Evolutionary conservation across 1,140 invertebrate species (phyloP).

Genomic region (Pogonomyrmex californicus): DNA sequence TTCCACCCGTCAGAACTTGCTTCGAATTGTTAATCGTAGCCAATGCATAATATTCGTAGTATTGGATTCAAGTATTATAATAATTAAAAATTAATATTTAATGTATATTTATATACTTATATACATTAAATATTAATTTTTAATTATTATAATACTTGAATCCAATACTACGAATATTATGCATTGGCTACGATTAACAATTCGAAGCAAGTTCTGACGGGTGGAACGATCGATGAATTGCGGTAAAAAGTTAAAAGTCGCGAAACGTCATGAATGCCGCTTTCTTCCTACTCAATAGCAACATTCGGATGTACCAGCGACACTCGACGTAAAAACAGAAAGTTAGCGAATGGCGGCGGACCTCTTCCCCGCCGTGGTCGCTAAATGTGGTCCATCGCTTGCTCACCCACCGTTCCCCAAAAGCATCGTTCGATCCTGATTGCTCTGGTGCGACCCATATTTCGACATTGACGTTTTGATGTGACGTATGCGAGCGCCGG

Average conservation of each 20-base stretch:
- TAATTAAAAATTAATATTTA: too few relatives aligned
- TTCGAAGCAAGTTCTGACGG: not conserved
- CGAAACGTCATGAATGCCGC: constrained; percentile 26
- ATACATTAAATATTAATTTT: too few relatives aligned
- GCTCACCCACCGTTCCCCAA: constrained; percentile 48
- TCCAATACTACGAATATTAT: not conserved
- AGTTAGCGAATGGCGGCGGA: constrained; percentile 56
- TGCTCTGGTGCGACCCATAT: constrained; percentile 75
- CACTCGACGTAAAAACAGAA: constrained; percentile 70
- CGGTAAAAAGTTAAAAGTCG: constrained; percentile 58
- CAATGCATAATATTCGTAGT: not conserved
- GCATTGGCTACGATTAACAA: not conserved
- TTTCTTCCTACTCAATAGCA: constrained; percentile 53
- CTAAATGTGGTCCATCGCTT: constrained; percentile 38
- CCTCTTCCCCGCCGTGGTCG: not conserved
- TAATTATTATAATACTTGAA: too few relatives aligned
- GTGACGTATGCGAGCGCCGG: constrained; percentile 59
- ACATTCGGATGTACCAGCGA: constrained; percentile 56
- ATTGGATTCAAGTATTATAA: not conserved
- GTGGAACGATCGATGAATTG: not conserved
- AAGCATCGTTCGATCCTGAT: constrained; percentile 73
- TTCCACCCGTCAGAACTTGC: not conserved
- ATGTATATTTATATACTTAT: too few relatives aligned
- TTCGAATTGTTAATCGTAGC: not conserved
- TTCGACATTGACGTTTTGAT: constrained; percentile 73